Evolutionary conservation across 2,797 vertebrate species (phyloP).

Genomic region (Silurus lanzhouensis): DNA sequence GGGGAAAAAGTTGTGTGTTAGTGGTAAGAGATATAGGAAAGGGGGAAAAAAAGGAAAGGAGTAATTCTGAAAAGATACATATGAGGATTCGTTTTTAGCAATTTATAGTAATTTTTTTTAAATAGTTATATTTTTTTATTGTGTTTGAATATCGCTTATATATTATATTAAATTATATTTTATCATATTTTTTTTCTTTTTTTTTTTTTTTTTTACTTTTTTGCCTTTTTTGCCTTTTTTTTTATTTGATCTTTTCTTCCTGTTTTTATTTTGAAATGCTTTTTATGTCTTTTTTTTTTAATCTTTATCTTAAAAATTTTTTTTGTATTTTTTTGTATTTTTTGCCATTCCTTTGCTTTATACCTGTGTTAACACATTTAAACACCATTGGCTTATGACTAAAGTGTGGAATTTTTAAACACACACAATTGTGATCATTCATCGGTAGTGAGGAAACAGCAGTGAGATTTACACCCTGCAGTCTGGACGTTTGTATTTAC

Average conservation of each 20-base stretch:
- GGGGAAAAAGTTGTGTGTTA: not conserved
- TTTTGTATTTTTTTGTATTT: not conserved
- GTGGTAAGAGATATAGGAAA: not conserved
- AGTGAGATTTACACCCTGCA: conserved; percentile 68
- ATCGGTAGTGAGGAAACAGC: conserved; percentile 64
- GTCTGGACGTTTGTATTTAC: conserved; percentile 75
- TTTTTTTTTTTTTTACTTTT: not conserved
- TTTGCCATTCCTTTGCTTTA: not conserved
- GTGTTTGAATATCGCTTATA: too few relatives aligned
- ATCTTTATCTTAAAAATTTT: not conserved
- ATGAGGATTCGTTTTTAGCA: not conserved
- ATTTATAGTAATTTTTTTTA: not conserved
- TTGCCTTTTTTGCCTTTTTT: too few relatives aligned
- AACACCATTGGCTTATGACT: conserved; percentile 3
- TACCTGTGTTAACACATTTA: not conserved
- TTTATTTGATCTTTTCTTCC: not conserved
- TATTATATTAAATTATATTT: too few relatives aligned
- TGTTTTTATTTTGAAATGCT: not conserved
- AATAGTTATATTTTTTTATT: too few relatives aligned
- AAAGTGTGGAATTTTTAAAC: conserved; percentile 20
- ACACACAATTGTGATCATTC: conserved; percentile 73
- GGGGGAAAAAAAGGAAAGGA: not conserved
- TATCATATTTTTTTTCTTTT: too few relatives aligned
- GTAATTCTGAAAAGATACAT: not conserved
- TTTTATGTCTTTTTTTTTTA: not conserved